These are phyloP conservation scores for Odontesthes bonariensis DNA, from an alignment of 2,113 vertebrate genomes.

Conservation along the genomic window DNA sequence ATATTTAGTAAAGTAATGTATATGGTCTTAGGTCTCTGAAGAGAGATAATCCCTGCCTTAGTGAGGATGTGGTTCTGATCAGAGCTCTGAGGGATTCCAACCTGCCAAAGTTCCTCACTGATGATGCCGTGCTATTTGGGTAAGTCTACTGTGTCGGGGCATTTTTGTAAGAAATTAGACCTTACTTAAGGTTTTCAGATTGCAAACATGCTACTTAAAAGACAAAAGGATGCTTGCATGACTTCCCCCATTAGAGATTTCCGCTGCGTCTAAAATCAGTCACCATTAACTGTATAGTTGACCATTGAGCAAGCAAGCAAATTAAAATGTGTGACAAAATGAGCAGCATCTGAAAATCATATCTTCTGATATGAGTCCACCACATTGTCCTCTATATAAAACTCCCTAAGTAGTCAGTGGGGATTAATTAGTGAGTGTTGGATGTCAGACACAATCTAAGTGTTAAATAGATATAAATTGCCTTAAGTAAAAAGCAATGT, in stretches of 20 bases:
- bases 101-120: conserved; percentile 88
- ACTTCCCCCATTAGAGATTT: no score
- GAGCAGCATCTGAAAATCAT: neutral
- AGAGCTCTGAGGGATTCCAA: conserved; percentile 89
- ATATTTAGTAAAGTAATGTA: neutral
- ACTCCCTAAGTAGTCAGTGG: neutral
- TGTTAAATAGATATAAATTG: neutral
- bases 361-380: neutral
- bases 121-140: conserved; percentile 87
- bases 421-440: neutral
- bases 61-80: conserved; percentile 89
- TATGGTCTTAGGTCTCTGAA: conserved; percentile 84
- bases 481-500: neutral
- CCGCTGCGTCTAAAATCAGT: no score
- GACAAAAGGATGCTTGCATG: neutral
- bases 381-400: neutral
- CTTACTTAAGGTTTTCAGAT: neutral
- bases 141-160: conserved; percentile 35
- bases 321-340: neutral
- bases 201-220: neutral
- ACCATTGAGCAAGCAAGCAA: no score
- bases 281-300: no score
- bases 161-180: neutral
- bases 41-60: conserved; percentile 85
- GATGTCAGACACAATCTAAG: neutral